Conservation (phyloP, 2,888 invertebrate species). For the Sceliomorpha sp. region DNA sequence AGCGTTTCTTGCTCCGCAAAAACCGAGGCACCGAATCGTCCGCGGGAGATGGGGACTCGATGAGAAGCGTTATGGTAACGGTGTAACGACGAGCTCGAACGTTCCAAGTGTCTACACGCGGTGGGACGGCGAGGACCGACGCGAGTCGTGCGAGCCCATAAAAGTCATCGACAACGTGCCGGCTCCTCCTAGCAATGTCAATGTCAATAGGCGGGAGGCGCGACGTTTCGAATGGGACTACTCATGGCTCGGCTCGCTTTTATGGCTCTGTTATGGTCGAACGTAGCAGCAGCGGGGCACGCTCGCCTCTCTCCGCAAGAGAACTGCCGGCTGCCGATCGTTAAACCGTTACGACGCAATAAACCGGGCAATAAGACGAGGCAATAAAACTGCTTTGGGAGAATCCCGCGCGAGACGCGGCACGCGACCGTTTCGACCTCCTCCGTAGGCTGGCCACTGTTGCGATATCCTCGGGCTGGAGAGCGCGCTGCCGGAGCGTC, state of each 20-base stretch:
- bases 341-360: conserved; percentile 78
- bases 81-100: conserved; percentile 27
- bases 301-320: no score
- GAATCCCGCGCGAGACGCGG: conserved; percentile 71
- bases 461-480: no score
- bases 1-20: no score
- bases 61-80: no score
- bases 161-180: conserved; percentile 78
- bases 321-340: no score
- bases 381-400: conserved; percentile 73
- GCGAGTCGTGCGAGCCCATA: conserved; percentile 62
- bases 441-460: conserved; percentile 34
- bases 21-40: conserved; percentile 22
- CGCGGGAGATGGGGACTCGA: no score
- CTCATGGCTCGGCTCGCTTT: conserved; percentile 72
- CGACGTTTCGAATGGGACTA: conserved; percentile 66
- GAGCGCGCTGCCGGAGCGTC: conserved; percentile 27
- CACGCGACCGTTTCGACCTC: conserved; percentile 74
- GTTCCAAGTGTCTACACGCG: conserved; percentile 39
- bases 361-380: conserved; percentile 75
- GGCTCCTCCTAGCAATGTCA: conserved; percentile 64
- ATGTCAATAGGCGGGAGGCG: conserved; percentile 72
- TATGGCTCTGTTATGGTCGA: conserved; percentile 69
- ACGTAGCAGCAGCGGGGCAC: no score
- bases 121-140: conserved; percentile 30